Percentiles rank a stretch among this genome's conserved stretches.
These are phyloP conservation scores for Chesias legatella DNA, from an alignment of 2,888 invertebrate species.

Conservation along the genomic window DNA sequence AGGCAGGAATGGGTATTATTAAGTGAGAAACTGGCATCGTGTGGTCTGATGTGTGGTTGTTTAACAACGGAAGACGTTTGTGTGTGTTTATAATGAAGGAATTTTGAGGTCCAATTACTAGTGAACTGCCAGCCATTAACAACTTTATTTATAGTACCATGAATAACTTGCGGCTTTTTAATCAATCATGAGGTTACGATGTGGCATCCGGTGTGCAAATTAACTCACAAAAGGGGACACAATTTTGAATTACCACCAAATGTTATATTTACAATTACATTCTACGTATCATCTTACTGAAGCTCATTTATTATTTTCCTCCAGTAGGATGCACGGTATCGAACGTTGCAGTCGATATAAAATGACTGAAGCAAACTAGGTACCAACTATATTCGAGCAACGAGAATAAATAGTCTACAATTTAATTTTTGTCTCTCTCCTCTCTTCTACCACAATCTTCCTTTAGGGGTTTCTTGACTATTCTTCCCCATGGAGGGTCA, in stretches of 20 bases:
- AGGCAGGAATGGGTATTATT: constrained; percentile 19
- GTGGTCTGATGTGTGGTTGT: constrained; percentile 20
- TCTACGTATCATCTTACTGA: too few relatives aligned
- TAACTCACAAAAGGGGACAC: constrained; percentile 54
- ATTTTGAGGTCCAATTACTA: constrained; percentile 72
- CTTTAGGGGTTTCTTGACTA: too few relatives aligned
- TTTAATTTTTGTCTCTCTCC: too few relatives aligned
- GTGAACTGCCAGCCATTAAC: constrained; percentile 60
- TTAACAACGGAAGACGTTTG: constrained; percentile 27
- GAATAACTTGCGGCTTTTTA: constrained; percentile 74
- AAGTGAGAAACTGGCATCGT: constrained; percentile 18
- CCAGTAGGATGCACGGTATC: too few relatives aligned
- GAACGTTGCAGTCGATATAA: too few relatives aligned
- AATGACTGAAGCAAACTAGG: too few relatives aligned
- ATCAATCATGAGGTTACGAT: constrained; percentile 65
- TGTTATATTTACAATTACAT: not conserved
- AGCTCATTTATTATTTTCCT: too few relatives aligned
- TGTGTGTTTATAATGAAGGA: constrained; percentile 53
- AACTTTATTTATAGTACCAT: constrained; percentile 71
- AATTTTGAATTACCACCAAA: constrained; percentile 17
- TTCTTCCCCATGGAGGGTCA: too few relatives aligned
- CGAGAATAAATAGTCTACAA: too few relatives aligned
- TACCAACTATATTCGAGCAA: too few relatives aligned
- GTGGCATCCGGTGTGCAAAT: constrained; percentile 56
- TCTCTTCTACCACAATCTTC: too few relatives aligned